phyloP scores from a whole-genome alignment of 1,140 invertebrate species.

The Sycobia sp. region DNA sequence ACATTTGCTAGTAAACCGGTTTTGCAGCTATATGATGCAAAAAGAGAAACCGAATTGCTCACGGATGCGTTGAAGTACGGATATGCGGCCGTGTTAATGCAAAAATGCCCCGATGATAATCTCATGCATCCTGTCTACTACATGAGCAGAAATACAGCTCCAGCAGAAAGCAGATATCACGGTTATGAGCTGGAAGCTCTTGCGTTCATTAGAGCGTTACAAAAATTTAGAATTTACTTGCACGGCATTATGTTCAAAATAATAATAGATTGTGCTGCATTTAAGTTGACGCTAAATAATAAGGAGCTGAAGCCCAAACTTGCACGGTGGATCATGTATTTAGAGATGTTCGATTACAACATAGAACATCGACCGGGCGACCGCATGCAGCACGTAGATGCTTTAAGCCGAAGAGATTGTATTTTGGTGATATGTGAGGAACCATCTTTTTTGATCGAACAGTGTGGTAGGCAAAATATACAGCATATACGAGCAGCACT shows the following conservation, averaged over 20 bases:
- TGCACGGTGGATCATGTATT: slow-evolving; percentile 46
- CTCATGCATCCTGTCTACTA: slow-evolving; percentile 43
- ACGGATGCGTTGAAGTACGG: slow-evolving; percentile 31
- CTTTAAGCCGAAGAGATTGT: slow-evolving; percentile 42
- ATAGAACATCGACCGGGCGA: slow-evolving; percentile 38
- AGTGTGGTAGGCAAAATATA: no score
- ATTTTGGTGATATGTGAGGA: slow-evolving; percentile 1
- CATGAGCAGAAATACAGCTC: slow-evolving; percentile 43
- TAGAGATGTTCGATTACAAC: slow-evolving; percentile 44
- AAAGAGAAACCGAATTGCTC: slow-evolving; percentile 26
- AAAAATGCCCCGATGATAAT: slow-evolving; percentile 25
- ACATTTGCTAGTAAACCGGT: not conserved
- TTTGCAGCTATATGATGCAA: slow-evolving; percentile 3
- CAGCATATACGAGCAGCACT: no score
- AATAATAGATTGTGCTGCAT: slow-evolving; percentile 48
- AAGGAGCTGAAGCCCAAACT: slow-evolving; percentile 42
- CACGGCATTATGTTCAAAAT: slow-evolving; percentile 49
- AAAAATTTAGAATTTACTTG: slow-evolving; percentile 48
- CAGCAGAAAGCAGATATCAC: slow-evolving; percentile 40
- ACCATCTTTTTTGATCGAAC: no score
- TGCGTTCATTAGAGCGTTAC: slow-evolving; percentile 38
- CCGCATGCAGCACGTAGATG: slow-evolving; percentile 45
- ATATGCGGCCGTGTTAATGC: slow-evolving; percentile 25
- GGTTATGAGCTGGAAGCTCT: slow-evolving; percentile 43
- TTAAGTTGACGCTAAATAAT: slow-evolving; percentile 42